These are phyloP conservation scores for Aplochiton taeniatus DNA, from an alignment of 2,797 vertebrate genomes.

Conservation along the genomic window DNA sequence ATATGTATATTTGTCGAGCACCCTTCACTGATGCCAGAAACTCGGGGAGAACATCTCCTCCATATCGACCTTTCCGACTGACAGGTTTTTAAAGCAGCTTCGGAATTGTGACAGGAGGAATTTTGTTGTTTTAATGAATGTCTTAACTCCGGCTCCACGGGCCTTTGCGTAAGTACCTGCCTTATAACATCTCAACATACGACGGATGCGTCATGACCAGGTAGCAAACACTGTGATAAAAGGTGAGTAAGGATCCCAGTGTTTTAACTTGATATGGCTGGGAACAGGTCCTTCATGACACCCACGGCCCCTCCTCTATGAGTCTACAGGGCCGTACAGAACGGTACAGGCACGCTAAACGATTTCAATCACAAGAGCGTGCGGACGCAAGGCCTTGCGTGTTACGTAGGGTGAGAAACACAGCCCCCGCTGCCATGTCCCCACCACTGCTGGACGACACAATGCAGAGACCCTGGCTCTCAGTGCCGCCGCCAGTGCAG, in stretches of 20 bases:
- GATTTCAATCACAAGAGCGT: too few relatives aligned
- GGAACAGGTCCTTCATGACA: too few relatives aligned
- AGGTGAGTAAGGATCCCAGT: conserved; percentile 9
- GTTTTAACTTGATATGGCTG: too few relatives aligned
- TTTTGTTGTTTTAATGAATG: conserved; percentile 10
- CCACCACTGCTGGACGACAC: conserved; percentile 62
- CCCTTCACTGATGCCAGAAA: conserved; percentile 59
- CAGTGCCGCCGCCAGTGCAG: conserved; percentile 60
- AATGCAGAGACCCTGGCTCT: conserved; percentile 74
- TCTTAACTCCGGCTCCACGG: conserved; percentile 10
- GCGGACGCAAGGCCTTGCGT: too few relatives aligned
- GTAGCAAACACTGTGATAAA: conserved; percentile 25
- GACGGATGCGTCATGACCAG: conserved; percentile 42
- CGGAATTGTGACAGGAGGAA: conserved; percentile 33
- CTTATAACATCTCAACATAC: conserved; percentile 15
- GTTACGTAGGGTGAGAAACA: not conserved
- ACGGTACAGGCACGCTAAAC: too few relatives aligned
- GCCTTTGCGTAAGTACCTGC: conserved; percentile 10
- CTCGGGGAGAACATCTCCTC: conserved; percentile 43
- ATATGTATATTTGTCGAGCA: conserved; percentile 64
- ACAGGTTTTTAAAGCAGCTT: conserved; percentile 41
- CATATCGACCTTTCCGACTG: conserved; percentile 55
- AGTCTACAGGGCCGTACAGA: too few relatives aligned
- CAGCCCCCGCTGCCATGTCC: conserved; percentile 29
- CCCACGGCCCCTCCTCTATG: too few relatives aligned